phyloP scores from a whole-genome alignment of 2,888 invertebrate genomes.

The Diabrotica balteata region DNA sequence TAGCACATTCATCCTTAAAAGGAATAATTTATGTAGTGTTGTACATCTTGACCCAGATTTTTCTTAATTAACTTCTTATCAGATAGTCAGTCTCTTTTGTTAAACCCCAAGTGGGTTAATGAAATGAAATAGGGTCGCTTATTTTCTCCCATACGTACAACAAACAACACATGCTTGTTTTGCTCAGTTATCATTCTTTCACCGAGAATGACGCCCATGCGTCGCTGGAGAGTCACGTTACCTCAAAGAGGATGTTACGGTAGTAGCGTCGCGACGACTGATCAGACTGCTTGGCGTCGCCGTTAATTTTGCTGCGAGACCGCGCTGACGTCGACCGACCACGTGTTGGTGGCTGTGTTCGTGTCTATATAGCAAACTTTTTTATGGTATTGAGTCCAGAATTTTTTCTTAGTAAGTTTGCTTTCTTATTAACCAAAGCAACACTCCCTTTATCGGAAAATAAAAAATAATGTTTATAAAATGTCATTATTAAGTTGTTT shows the following conservation, averaged over 20 bases:
- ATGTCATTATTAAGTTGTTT: not conserved
- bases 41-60: not conserved
- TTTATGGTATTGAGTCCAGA: conserved; percentile 8
- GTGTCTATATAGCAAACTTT: not conserved
- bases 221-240: conserved; percentile 14
- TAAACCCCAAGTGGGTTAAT: conserved; percentile 6
- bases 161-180: conserved; percentile 14
- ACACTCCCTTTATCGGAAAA: too few species aligned
- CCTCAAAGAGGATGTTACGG: conserved; percentile 22
- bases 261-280: conserved; percentile 43
- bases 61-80: conserved; percentile 10
- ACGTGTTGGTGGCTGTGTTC: conserved; percentile 29
- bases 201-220: conserved; percentile 26
- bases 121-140: conserved; percentile 10
- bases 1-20: too few species aligned
- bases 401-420: conserved; percentile 9
- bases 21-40: too few species aligned
- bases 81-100: not conserved
- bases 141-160: not conserved
- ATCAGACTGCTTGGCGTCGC: conserved; percentile 36
- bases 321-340: conserved; percentile 22
- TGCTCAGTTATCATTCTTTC: conserved; percentile 10
- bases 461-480: too few species aligned
- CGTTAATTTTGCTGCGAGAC: conserved; percentile 9
- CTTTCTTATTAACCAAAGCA: too few species aligned